These are phyloP conservation scores for Gorsachius magnificus DNA, from an alignment of 2,797 vertebrate species.

Conservation along the genomic window DNA sequence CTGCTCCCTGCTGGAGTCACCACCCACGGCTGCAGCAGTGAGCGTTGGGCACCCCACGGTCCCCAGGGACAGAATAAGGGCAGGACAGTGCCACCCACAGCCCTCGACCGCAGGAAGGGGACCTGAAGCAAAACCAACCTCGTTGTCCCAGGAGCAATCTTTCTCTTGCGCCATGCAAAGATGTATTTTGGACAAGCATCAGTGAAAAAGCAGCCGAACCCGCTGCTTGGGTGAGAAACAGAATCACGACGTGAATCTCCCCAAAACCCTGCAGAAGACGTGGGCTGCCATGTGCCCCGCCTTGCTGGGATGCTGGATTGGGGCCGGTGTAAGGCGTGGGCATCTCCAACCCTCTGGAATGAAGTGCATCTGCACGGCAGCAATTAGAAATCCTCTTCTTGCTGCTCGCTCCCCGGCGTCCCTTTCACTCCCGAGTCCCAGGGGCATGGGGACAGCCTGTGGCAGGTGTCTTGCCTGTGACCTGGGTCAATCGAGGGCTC, in stretches of 20 bases:
- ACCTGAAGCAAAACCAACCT: not conserved
- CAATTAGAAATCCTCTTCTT: not conserved
- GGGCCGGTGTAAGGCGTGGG: rapidly evolving
- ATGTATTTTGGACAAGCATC: rapidly evolving
- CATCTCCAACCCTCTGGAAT: not conserved
- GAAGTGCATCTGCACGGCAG: not conserved
- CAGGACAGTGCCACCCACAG: not conserved
- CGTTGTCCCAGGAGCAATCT: not conserved
- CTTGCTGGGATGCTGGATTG: rapidly evolving
- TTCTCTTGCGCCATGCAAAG: not conserved
- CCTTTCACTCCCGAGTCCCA: not conserved
- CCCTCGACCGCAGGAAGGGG: not conserved
- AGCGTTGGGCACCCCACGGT: not conserved
- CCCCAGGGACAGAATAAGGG: not conserved
- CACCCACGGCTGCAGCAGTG: not conserved
- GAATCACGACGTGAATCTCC: not conserved
- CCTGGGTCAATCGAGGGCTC: slow-evolving; percentile 38
- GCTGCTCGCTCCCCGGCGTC: not conserved
- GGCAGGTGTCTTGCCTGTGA: slow-evolving; percentile 69
- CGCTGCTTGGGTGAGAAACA: not conserved
- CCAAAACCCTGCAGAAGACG: not conserved
- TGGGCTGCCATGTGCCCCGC: not conserved
- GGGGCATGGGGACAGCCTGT: not conserved
- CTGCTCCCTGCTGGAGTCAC: not conserved
- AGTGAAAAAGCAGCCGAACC: not conserved